A percentile compares a stretch with the other conserved stretches of the same genome.
Evolutionary conservation across 35 echinoderm and acorn worm species (phyloP).

Genomic region (Holothuria glaberrima): DNA sequence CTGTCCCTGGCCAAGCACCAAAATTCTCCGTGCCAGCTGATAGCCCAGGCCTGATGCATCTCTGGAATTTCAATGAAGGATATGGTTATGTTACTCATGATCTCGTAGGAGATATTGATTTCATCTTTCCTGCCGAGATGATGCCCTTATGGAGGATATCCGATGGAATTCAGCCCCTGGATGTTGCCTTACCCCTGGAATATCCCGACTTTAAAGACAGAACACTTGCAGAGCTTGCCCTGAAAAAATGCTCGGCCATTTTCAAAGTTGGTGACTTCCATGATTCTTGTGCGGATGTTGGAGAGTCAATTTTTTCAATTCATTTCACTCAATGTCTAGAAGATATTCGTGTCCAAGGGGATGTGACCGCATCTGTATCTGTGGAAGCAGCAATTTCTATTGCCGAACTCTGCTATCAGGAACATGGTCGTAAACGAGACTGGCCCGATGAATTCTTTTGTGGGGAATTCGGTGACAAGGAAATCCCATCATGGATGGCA

Average conservation of each 20-base stretch:
- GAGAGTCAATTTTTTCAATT: conserved; percentile 38
- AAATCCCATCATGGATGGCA: conserved; percentile 80
- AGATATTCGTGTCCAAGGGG: conserved; percentile 74
- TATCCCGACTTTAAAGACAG: conserved; percentile 58
- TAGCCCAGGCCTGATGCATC: conserved; percentile 63
- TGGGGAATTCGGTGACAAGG: conserved; percentile 53
- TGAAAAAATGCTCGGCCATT: conserved; percentile 53
- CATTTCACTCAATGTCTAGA: conserved; percentile 75
- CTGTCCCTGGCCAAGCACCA: conserved; percentile 62
- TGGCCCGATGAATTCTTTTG: conserved; percentile 80
- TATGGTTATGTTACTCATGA: conserved; percentile 49
- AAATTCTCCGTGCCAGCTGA: conserved; percentile 58
- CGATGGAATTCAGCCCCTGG: conserved; percentile 37
- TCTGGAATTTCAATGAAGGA: conserved; percentile 90
- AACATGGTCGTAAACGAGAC: conserved; percentile 9
- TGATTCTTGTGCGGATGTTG: conserved; percentile 57
- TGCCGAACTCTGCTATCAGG: conserved; percentile 62
- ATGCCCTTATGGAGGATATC: conserved; percentile 67
- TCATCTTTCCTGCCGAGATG: conserved; percentile 58
- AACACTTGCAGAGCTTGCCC: conserved; percentile 50
- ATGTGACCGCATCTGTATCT: conserved; percentile 78
- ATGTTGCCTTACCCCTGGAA: conserved; percentile 33
- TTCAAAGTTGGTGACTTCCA: conserved; percentile 61
- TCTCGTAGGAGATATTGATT: conserved; percentile 29
- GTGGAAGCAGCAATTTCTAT: conserved; percentile 69